Percentiles rank a stretch among this genome's conserved stretches.
phyloP scores from a whole-genome alignment of 2,888 invertebrate species.

The Volucella inflata region DNA sequence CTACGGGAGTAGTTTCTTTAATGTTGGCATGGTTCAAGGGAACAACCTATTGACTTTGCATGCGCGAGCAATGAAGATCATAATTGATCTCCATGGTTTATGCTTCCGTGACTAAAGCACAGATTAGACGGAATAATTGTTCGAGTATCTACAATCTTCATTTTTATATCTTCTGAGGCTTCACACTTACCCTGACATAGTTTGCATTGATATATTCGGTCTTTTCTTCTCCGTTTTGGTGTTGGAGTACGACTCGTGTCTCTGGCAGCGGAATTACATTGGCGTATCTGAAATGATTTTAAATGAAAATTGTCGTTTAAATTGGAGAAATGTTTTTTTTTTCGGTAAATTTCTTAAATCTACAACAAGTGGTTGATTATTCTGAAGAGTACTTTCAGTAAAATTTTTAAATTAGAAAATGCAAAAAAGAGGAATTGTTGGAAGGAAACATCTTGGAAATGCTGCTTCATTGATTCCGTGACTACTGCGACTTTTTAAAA shows the following conservation, averaged over 20 bases:
- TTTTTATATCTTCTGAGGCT: slow-evolving; percentile 44
- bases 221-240: slow-evolving; percentile 89
- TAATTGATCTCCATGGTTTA: slow-evolving; percentile 69
- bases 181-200: slow-evolving; percentile 91
- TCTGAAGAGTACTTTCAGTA: too few species aligned
- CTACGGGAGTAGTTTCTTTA: slow-evolving; percentile 42
- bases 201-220: slow-evolving; percentile 97
- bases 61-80: slow-evolving; percentile 35
- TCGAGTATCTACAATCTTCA: too few species aligned
- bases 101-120: slow-evolving; percentile 73
- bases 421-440: too few species aligned
- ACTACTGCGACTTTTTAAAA: too few species aligned
- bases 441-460: too few species aligned
- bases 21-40: not conserved
- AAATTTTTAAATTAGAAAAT: too few species aligned
- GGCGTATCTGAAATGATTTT: slow-evolving; percentile 87
- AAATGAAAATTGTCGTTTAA: slow-evolving; percentile 31
- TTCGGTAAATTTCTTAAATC: slow-evolving; percentile 6
- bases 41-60: not conserved
- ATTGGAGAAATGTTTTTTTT: slow-evolving; percentile 22
- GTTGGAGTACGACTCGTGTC: slow-evolving; percentile 91
- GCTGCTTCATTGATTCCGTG: too few species aligned
- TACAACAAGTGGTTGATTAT: not conserved
- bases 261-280: slow-evolving; percentile 97
- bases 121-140: slow-evolving; percentile 68